Conservation (phyloP, 2,888 invertebrate genomes). For the Acronicta aceris region DNA sequence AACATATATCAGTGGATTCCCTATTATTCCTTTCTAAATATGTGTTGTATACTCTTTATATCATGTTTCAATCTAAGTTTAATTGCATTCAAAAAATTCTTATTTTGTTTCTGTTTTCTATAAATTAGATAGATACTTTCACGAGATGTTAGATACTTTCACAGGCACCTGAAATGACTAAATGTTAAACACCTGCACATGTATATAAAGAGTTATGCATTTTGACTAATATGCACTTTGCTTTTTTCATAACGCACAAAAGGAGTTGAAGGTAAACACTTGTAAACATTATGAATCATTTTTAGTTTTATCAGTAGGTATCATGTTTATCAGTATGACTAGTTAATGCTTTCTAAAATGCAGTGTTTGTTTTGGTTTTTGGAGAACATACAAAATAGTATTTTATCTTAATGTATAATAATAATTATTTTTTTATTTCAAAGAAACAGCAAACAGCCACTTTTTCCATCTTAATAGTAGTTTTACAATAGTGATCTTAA, state of each 20-base stretch:
- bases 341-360: constrained; percentile 14
- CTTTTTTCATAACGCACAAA: constrained; percentile 77
- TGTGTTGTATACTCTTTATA: too few relatives aligned
- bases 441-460: too few relatives aligned
- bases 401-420: background rate
- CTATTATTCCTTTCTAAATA: too few relatives aligned
- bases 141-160: background rate
- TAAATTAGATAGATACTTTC: too few relatives aligned
- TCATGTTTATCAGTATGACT: constrained; percentile 35
- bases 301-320: constrained; percentile 39
- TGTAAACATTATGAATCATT: constrained; percentile 42
- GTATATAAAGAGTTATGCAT: constrained; percentile 41
- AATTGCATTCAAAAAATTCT: too few relatives aligned
- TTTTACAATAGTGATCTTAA: too few relatives aligned
- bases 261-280: constrained; percentile 85
- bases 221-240: constrained; percentile 76
- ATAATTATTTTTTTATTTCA: too few relatives aligned
- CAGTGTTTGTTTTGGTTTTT: background rate
- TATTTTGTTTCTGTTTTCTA: too few relatives aligned
- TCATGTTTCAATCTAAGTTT: too few relatives aligned
- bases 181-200: constrained; percentile 26
- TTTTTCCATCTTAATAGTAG: too few relatives aligned
- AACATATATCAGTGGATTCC: too few relatives aligned
- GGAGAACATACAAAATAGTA: background rate
- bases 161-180: background rate